These are phyloP conservation scores for Oreamnos americanus DNA, from an alignment of 2,113 vertebrate species.

Conservation along the genomic window DNA sequence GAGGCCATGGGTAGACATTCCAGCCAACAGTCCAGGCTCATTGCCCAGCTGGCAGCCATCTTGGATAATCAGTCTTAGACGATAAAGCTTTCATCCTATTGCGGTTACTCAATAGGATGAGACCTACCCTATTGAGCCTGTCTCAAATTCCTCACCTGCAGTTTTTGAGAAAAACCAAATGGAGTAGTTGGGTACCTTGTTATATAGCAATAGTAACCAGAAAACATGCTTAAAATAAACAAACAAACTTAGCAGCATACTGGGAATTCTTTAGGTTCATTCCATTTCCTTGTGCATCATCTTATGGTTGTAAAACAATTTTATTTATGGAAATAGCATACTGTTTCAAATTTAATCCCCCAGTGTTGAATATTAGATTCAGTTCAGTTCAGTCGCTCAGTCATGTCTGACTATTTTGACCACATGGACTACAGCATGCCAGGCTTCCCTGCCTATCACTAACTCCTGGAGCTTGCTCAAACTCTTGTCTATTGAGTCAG, in stretches of 20 bases:
- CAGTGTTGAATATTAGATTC: neutral
- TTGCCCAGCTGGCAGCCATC: neutral
- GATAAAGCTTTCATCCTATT: neutral
- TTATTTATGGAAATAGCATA: neutral
- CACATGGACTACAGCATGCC: neutral
- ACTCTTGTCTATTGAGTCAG: neutral
- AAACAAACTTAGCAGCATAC: neutral
- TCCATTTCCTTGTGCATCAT: neutral
- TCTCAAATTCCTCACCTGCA: neutral
- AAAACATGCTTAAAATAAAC: neutral
- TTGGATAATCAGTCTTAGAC: neutral
- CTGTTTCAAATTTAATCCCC: neutral
- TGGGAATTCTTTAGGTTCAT: neutral
- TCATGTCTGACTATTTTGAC: neutral
- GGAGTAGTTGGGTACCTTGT: neutral
- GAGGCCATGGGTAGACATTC: neutral
- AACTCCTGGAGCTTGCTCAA: neutral
- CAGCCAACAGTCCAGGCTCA: neutral
- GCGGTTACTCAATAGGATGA: neutral
- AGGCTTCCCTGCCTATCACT: neutral
- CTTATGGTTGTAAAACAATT: neutral
- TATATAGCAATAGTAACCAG: neutral
- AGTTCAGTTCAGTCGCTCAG: neutral
- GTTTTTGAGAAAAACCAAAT: neutral
- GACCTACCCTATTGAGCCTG: neutral